Base-by-base conservation (phyloP, 2,113 vertebrate species). In the Neodon shergylaensis region DNA sequence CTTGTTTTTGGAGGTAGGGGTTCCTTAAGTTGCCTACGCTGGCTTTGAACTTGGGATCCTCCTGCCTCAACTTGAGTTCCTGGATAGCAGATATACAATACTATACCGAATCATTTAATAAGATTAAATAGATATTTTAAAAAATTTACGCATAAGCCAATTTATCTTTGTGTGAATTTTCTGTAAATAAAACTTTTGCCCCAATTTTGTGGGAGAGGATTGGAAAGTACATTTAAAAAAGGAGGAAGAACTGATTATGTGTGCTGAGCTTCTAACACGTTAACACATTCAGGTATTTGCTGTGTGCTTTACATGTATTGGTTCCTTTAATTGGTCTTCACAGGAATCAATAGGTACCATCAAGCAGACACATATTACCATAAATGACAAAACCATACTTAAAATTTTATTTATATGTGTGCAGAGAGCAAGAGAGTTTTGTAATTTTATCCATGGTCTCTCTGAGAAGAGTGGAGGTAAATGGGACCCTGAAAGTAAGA, bases 101-200 rank as follows among this genome's bases (percentile, higher is more conserved):
- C n/a, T 42, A 17, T 63, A 14, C 26, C n/a, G 31, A 26, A 14
- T 47, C 28, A 22, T 85, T 31, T 68, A 86, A 22, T 86, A 28
- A 65, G 31, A 31, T 12, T 17, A 26, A 54, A 68, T 65, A 81
- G 42, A 72, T 86, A 28, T 77, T 92, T 42, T 21, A 31, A 86
- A 54, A 13, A 82, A 82, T 76, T 76, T 68, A 21, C 68, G 44
- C 58, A 61, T 82, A 65, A 39, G 68, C 74, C 31, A 84, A 58
- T 58, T 63, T 44, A 44, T 68, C 81, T 95, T 65, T 94, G 61
- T 61, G 14, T 95, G 73, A 49, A 65, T 94, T 72, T 95, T 92
- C 78, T 92, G 70, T 72, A 86, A 94, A 58, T 8, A 73, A 86
- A 81, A 63, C 6, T 39, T 39, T 73, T 21, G 6, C 19, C 4